Conservation (phyloP, 2,113 vertebrate genomes). For the Aramus guarauna region DNA sequence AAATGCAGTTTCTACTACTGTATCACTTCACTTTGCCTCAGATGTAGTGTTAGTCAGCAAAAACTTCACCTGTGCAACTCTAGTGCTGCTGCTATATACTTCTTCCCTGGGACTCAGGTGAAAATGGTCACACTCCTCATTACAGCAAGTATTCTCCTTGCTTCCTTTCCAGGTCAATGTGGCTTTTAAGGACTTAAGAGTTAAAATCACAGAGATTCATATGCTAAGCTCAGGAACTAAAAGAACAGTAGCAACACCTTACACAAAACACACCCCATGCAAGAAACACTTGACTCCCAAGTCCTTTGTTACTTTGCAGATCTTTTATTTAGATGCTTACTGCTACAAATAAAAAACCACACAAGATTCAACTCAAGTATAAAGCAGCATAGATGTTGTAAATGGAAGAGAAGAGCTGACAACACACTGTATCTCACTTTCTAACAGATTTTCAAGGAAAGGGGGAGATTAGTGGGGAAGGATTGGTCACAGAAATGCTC, state of each 20-base stretch:
- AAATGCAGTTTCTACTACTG: neutral
- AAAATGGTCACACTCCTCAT: neutral
- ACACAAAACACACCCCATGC: neutral
- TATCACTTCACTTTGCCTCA: neutral
- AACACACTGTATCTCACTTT: neutral
- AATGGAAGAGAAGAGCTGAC: neutral
- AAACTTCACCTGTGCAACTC: neutral
- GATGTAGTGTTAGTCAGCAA: neutral
- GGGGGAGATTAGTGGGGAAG: neutral
- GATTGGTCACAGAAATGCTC: slow-evolving; percentile 31
- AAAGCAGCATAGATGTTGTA: neutral
- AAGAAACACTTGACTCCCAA: neutral
- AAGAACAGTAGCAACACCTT: neutral
- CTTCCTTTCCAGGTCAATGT: neutral
- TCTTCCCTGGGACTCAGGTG: neutral
- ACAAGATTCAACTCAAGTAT: slow-evolving; percentile 38
- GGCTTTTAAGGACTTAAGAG: neutral
- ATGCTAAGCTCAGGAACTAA: neutral
- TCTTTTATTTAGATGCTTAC: slow-evolving; percentile 58
- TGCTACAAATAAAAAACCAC: slow-evolving; percentile 38
- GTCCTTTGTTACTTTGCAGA: slow-evolving; percentile 15
- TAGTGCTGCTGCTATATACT: neutral
- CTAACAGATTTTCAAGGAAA: slow-evolving; percentile 15
- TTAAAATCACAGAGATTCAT: neutral
- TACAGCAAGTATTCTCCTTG: neutral